Base-by-base conservation (phyloP, 2,797 vertebrate genomes). In the Rhabdophis nuchalis region DNA sequence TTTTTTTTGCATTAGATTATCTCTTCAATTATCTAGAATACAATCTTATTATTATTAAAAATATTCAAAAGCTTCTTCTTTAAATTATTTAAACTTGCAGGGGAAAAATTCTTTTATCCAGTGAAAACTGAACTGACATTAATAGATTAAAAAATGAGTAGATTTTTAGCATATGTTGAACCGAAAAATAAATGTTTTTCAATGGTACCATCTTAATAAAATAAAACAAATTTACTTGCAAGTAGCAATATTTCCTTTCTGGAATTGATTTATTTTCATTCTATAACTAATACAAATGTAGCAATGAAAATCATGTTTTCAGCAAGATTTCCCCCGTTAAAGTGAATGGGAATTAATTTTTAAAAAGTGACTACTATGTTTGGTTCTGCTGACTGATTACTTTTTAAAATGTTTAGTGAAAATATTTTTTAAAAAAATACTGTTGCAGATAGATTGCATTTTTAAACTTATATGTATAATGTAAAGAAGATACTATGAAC, bases 221-320 rank as follows among this genome's bases (percentile, higher is more conserved):
- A 60, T 0, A 0, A 95, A 93, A 85, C 6, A n/a, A 92, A 92
- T 85, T 94, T 89, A 53, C 54, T 94, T 64, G 41, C 10, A 86
- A 25, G 92, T 91, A 52, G 46, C 32, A 88, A 54, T 54, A 94
- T 96, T 93, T 95, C 95, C 92, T 93, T 95, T 95, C 85, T 93
- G 94, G 29, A 96, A 68, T 54, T 94, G 90, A 95, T 95, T 96
- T 60, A 93, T 92, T 95, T 95, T 96, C 93, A 96, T 96, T 95
- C 85, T 90, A 91, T 95, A 95, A 92, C 86, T 95, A 94, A 92
- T 94, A 92, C 93, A 93, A 93, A 90, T 95, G 93, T 94, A 95
- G 94, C 94, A 92, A 92, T 95, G 96, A 95, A 94, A 94, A 91
- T 16, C 54, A 92, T 94, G 89, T 94, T 96, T 95, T 93, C 93